Evolutionary conservation across 2,797 vertebrate genomes (phyloP), one percentile per base, ranked within the genome.

Genomic region (Tokudaia tokunoshimensis): DNA sequence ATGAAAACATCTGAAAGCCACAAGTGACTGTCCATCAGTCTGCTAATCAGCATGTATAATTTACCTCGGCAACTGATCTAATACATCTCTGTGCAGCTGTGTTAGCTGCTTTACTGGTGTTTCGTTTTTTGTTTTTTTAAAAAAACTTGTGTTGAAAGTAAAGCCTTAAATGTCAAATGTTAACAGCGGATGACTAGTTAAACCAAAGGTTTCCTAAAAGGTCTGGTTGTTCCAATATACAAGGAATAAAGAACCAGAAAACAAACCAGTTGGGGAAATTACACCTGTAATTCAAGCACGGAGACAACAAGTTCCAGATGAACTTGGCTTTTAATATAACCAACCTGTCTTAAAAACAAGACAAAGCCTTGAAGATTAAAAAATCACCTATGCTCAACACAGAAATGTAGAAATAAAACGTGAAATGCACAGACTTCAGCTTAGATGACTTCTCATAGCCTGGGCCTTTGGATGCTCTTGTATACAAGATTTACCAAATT

Each of bases 141-240:
- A 52, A 52, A 10, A 52, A 52, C 52, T 26, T 59, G 67, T 79
- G 65, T 74, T 65, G 47, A 70, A 86, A 86, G n/a, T 3, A 55
- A 29, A 63, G 29, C 5, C 47, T 94, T 81, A 47, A 92, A 95
- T 75, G 79, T 79, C 59, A 67, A 95, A 65, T 84, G 37, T 85
- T 91, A 59, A 76, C 20, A 75, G 34, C 31, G 41, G 19, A 3
- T 59, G 34, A 86, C 44, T 65, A 20, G 37, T 47, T 55, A 47
- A 84, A 63, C 59, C 81, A 79, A 87, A 85, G 3, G 1, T 61
- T 86, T 79, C 67, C 61, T 76, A 26, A 75, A 76, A 78, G 17
- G 37, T 65, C 41, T 57, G 81, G 65, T 47, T 26, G 59, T 47
- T 94, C 41, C 70, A 87, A 34, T 59, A 44, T 22, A 70, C n/a